Conservation (phyloP, 2,888 invertebrate genomes). For the Trissoscelio sp. region DNA sequence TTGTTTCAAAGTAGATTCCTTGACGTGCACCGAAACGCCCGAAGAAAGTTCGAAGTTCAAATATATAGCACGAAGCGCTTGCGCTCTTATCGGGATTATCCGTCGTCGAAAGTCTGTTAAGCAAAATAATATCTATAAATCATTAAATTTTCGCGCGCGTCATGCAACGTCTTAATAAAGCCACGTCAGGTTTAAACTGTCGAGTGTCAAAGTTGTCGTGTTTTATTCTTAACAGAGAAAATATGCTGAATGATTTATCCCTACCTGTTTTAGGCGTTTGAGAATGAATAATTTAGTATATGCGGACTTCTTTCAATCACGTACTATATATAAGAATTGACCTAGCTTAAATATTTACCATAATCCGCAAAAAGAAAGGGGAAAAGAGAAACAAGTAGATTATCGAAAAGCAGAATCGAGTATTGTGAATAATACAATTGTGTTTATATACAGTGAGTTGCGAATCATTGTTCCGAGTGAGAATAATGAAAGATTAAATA, state of each 20-base stretch:
- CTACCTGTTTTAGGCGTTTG: neutral
- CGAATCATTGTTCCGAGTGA: neutral
- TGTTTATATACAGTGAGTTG: slow-evolving; percentile 11
- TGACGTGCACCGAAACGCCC: slow-evolving; percentile 40
- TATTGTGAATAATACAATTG: slow-evolving; percentile 23
- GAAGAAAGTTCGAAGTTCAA: slow-evolving; percentile 47
- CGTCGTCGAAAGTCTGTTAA: slow-evolving; percentile 25
- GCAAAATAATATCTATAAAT: slow-evolving; percentile 45
- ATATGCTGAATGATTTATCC: neutral
- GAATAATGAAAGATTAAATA: no score
- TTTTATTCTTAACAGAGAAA: neutral
- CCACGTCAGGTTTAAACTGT: neutral
- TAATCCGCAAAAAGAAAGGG: slow-evolving; percentile 20
- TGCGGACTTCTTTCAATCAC: slow-evolving; percentile 26
- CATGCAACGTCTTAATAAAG: neutral
- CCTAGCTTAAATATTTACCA: slow-evolving; percentile 31
- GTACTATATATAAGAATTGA: slow-evolving; percentile 21
- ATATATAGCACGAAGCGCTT: slow-evolving; percentile 25
- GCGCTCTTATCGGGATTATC: slow-evolving; percentile 36
- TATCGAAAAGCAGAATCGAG: slow-evolving; percentile 19
- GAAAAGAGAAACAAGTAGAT: slow-evolving; percentile 16
- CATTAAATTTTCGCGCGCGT: slow-evolving; percentile 23
- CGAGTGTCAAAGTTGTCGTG: neutral
- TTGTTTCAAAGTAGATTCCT: slow-evolving; percentile 63
- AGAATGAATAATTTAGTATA: slow-evolving; percentile 27